Base-by-base conservation (phyloP, 2,113 vertebrate genomes). In the Sphaerodactylus townsendi region DNA sequence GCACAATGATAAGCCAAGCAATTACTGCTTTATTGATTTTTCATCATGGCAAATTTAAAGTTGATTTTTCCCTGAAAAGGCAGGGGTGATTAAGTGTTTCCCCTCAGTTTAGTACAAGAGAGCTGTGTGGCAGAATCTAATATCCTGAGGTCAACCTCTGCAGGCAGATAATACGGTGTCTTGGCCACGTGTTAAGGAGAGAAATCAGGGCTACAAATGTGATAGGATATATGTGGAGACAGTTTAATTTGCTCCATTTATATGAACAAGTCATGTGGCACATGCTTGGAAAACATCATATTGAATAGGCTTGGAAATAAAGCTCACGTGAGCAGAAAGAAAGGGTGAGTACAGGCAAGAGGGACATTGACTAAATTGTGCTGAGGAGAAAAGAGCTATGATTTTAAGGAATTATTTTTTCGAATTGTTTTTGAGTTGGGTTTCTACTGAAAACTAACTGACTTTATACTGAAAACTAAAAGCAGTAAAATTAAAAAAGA, bases 11-110 rank as follows among this genome's bases (percentile, higher is more conserved):
- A 98, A 98, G 97, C 97, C 97, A 96, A 97, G 98, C 98, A 99
- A 99, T 99, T 98, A 98, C 97, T 95, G 96, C 86, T 96, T 97
- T 97, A 99, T 99, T 98, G 98, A 99, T 99, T 99, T 98, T 98
- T 99, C 97, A 99, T 98, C 98, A 97, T 95, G 95, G 95, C 96
- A 97, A 97, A 98, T 98, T 98, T 97, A 93, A 97, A 97, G 97
- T 97, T 96, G 96, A 96, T 97, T 97, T 96, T 95, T 95, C 94
- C 95, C 94, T 96, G 94, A 95, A 97, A 96, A 96, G 96, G 94
- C 91, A 85, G 91, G 92, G 92, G 93, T 97, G 96, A 97, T 97
- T 93, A 96, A 97, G 96, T 94, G 95, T 94, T 96, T 96, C 93
- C 92, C 93, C 86, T 95, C 86, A 85, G 89, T 96, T 95, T 84